Evolutionary conservation across 2,888 invertebrate genomes (phyloP), one percentile per base, ranked within the genome.

Genomic region (Tiliacea aurago): DNA sequence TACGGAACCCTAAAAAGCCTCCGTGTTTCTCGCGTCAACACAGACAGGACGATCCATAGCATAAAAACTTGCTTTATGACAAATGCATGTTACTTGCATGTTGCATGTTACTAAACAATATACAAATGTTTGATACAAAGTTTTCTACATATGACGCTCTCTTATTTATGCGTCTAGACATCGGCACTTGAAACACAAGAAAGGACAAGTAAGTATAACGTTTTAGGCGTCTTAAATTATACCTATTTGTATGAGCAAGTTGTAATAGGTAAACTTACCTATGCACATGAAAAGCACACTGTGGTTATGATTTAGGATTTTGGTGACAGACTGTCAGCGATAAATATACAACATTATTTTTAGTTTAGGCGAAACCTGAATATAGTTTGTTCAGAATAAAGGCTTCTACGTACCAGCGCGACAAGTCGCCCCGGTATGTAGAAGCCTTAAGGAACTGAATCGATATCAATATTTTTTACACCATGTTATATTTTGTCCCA

Each of bases 91-190:
- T n/a, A 4, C 11, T 69, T 28, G n/a, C 13, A 41, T 49, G 15
- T n/a, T n/a, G n/a, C n/a, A n/a, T n/a, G n/a, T n/a, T n/a, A n/a
- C n/a, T n/a, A n/a, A n/a, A 63, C 37, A 78, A 71, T 51, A 20
- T 28, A 43, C 20, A 58, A 78, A 55, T 51, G 43, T 79, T 79
- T 49, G 13, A 11, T 70, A 56, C 56, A 79, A 78, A 74, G 28
- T 79, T 59, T 75, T 61, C 59, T 13, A 79, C 62, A 59, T 23
- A 43, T 58, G 74, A 33, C 58, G 51, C 63, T 59, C 28, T 41
- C 28, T 41, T 80, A 76, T 80, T 64, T 80, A 80, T 80, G 63
- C 15, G 76, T 80, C 76, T 80, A 76, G 80, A 80, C 80, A 37
- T 51, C 45, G 62, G 49, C 56, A 73, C 56, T 64, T 41, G 51